Conservation (phyloP, 2,797 vertebrate species). For the Benthosema pterotum region DNA sequence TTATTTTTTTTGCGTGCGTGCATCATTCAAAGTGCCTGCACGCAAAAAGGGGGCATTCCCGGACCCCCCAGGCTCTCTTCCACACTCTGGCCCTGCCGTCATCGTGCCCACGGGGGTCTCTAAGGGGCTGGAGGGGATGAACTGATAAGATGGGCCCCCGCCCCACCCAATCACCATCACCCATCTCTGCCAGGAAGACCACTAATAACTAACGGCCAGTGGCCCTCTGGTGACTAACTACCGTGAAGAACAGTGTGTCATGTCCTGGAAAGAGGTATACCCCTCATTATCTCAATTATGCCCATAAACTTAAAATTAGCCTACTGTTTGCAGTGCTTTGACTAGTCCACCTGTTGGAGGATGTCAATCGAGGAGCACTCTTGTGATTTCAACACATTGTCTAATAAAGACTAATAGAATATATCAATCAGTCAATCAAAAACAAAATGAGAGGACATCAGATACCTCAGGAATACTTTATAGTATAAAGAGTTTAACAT, state of each 20-base stretch:
- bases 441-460: too few species aligned
- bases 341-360: slow-evolving; percentile 5
- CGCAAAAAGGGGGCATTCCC: slow-evolving; percentile 37
- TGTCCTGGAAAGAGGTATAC: slow-evolving; percentile 34
- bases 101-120: slow-evolving; percentile 33
- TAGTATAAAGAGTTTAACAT: too few species aligned
- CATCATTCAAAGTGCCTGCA: slow-evolving; percentile 18
- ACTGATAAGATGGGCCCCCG: slow-evolving; percentile 57
- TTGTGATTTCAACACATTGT: too few species aligned
- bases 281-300: slow-evolving; percentile 45
- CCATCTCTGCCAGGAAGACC: slow-evolving; percentile 22
- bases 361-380: not conserved
- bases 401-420: too few species aligned
- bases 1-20: slow-evolving; percentile 29
- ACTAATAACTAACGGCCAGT: slow-evolving; percentile 25
- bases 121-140: slow-evolving; percentile 17
- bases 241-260: slow-evolving; percentile 39
- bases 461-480: too few species aligned
- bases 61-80: slow-evolving; percentile 34
- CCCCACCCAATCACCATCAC: slow-evolving; percentile 28
- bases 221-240: slow-evolving; percentile 17
- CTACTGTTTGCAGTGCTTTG: not conserved
- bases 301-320: slow-evolving; percentile 2
- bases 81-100: slow-evolving; percentile 28
- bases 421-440: too few species aligned